Evolutionary conservation across 2,888 invertebrate genomes (phyloP), one percentile per base, ranked within the genome.

Genomic region (Helicoverpa assulta): DNA sequence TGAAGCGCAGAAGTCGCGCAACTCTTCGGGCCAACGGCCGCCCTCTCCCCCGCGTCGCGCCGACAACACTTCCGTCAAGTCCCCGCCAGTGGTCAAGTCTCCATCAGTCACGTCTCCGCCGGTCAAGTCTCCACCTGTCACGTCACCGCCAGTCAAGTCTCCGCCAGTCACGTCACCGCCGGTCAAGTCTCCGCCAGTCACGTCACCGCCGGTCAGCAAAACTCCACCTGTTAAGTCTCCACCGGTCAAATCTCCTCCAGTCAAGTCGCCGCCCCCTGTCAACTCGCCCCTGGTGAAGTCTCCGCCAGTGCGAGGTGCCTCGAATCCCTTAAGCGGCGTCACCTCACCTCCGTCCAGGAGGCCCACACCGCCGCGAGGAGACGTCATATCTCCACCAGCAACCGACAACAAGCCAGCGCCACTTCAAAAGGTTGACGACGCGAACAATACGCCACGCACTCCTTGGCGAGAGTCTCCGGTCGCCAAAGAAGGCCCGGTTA

Each of bases 1-100:
- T 10, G 92, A 93, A 73, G 90, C 91, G 55, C 90, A 90, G 62
- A 90, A 91, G 67, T 70, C 80, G 21, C 63, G 83, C 21, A 58
- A 77, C 8, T 76, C 71, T 16, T 76, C 77, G 58, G 33, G 56
- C 37, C 76, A 81, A 47, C 67, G 71, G 10, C 71, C 69, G 1
- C 80, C 76, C 2, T 76, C 76, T 6, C 78, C 78, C 5, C 80
- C 67, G 33, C 75, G 56, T 10, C 72, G 70, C 14, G 63, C 67
- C 7, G 56, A 26, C 10, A 60, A 69, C 4, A 65, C 76, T 29
- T 8, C 76, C 6, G 43, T 72, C n/a, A 62, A 80, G 70, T 47
- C 80, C 71, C 68, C 79, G 16, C 70, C 76, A 6, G 43, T 26
- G 26, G 26, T 72, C 16, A 62, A 80, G 71, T 47, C 80, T 73